Evolutionary conservation across 2,888 invertebrate genomes (phyloP).

Genomic region (Harpalus rubripes): DNA sequence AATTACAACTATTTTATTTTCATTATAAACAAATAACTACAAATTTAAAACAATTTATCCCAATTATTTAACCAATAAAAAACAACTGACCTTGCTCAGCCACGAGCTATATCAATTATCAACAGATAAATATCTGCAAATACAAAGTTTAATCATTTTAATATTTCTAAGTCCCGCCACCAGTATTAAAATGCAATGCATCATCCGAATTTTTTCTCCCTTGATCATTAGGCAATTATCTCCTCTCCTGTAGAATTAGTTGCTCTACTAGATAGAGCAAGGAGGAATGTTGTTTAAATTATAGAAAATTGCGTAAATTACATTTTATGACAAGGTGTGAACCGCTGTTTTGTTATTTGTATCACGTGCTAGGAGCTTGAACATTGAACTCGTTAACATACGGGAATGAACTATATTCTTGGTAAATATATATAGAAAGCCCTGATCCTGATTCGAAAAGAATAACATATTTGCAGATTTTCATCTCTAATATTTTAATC

Average conservation of each 20-base stretch:
- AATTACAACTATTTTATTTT: not conserved
- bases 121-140: not conserved
- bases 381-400: no score
- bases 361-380: slow-evolving; percentile 9
- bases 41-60: not conserved
- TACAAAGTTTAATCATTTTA: not conserved
- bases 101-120: not conserved
- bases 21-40: not conserved
- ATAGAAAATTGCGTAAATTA: slow-evolving; percentile 46
- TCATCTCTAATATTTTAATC: no score
- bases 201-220: not conserved
- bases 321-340: slow-evolving; percentile 5
- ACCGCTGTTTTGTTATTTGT: slow-evolving; percentile 35
- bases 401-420: no score
- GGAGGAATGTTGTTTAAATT: slow-evolving; percentile 55
- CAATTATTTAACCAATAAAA: slow-evolving; percentile 1
- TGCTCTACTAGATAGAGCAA: no score
- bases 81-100: not conserved
- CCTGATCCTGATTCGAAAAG: no score
- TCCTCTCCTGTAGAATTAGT: not conserved
- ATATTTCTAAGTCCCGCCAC: not conserved
- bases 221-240: not conserved
- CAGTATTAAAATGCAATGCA: no score
- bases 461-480: no score
- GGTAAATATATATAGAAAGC: no score